phyloP scores from a whole-genome alignment of 30 jellyfish, hydroid and myxozoan species.

The Hydra vulgaris region DNA sequence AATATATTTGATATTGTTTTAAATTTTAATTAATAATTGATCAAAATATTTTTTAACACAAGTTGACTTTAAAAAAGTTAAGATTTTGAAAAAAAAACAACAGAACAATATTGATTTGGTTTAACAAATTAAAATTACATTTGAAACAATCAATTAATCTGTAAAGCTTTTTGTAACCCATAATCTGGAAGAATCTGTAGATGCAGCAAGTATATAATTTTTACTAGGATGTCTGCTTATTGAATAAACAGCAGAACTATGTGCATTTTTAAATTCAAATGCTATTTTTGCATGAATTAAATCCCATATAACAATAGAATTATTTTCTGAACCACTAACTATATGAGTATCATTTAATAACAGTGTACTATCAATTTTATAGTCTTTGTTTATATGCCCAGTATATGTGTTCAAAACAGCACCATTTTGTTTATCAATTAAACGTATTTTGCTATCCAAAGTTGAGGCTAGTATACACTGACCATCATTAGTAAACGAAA shows the following conservation, averaged over 20 bases:
- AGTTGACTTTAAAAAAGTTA: too few relatives aligned
- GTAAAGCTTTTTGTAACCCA: too few relatives aligned
- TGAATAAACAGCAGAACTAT: constrained; percentile 59
- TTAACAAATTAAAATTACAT: too few relatives aligned
- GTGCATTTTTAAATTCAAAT: constrained; percentile 45
- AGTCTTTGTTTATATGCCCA: constrained; percentile 74
- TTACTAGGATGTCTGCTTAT: constrained; percentile 53
- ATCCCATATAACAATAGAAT: constrained; percentile 79
- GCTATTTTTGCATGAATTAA: constrained; percentile 48
- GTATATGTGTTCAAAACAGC: constrained; percentile 66
- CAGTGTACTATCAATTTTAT: constrained; percentile 71
- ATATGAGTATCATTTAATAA: constrained; percentile 58
- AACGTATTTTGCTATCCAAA: constrained; percentile 52
- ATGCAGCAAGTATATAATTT: constrained; percentile 62
- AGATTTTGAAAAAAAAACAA: too few relatives aligned
- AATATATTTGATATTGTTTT: too few relatives aligned
- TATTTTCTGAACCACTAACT: constrained; percentile 95
- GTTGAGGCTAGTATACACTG: constrained; percentile 70
- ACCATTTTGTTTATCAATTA: constrained; percentile 68
- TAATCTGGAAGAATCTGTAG: constrained; percentile 59
- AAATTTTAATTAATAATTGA: too few relatives aligned
- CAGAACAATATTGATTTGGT: too few relatives aligned
- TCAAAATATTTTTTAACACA: too few relatives aligned
- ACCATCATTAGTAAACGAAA: constrained; percentile 64
- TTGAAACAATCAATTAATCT: too few relatives aligned